Evolutionary conservation across 2,888 invertebrate species (phyloP).

Genomic region (Maniola hyperantus): DNA sequence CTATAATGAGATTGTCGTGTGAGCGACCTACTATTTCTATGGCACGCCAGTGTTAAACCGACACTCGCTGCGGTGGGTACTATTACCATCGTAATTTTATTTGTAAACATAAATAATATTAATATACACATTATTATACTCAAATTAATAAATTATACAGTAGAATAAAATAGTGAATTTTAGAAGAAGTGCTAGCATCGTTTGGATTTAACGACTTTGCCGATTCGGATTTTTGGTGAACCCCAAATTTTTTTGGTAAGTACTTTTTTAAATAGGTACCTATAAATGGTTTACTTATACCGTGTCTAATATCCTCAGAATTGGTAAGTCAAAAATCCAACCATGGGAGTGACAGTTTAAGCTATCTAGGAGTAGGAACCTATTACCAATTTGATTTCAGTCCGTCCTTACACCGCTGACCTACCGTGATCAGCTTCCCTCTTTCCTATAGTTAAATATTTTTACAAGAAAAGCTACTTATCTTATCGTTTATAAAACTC

Average conservation of each 20-base stretch:
- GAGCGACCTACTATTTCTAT: constrained; percentile 36
- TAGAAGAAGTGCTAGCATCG: constrained; percentile 1
- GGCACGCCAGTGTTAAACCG: constrained; percentile 61
- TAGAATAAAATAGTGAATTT: background rate
- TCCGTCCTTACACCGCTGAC: background rate
- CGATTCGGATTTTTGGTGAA: constrained; percentile 3
- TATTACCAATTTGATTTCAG: background rate
- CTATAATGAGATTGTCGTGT: constrained; percentile 34
- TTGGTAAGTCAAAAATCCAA: too few species aligned
- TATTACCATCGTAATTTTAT: constrained; percentile 40
- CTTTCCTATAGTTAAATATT: too few species aligned
- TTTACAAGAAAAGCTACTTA: too few species aligned
- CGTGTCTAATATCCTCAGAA: too few species aligned
- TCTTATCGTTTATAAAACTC: too few species aligned
- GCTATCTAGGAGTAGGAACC: background rate
- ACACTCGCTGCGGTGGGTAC: constrained; percentile 66
- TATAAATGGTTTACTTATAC: background rate
- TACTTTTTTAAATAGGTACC: background rate
- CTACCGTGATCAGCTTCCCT: background rate
- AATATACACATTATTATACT: background rate
- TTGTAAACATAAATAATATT: constrained; percentile 14
- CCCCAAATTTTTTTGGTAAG: constrained; percentile 10
- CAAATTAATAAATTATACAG: background rate
- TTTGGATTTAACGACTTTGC: constrained; percentile 11
- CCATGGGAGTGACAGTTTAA: too few species aligned